These are phyloP conservation scores for Papilio protenor DNA, from an alignment of 2,888 invertebrate genomes.

Conservation along the genomic window DNA sequence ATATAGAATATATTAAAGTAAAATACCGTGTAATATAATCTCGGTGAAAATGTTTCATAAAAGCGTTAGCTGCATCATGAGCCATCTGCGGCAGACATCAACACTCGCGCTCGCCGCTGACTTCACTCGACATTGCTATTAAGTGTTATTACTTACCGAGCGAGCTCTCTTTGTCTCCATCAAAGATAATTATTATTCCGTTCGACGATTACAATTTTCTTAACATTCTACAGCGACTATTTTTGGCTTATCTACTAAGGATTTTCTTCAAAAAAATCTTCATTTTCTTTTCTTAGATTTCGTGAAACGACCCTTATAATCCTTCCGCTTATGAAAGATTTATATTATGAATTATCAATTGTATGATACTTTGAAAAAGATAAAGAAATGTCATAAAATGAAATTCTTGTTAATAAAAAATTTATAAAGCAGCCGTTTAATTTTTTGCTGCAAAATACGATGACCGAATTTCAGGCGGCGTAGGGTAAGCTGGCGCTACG, in stretches of 20 bases:
- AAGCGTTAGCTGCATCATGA: constrained; percentile 1
- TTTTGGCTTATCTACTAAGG: background rate
- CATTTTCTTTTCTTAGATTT: background rate
- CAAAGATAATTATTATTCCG: background rate
- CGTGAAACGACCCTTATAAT: background rate
- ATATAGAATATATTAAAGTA: background rate
- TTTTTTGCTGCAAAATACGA: background rate
- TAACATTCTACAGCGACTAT: background rate
- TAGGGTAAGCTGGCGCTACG: background rate
- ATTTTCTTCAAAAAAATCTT: background rate
- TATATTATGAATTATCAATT: background rate
- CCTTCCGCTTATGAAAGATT: background rate
- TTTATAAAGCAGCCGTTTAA: background rate
- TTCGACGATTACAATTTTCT: background rate
- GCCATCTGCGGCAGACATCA: constrained; percentile 5
- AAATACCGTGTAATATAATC: background rate
- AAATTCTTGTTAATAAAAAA: background rate
- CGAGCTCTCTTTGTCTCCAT: constrained; percentile 2
- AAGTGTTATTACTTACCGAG: background rate
- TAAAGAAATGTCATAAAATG: background rate
- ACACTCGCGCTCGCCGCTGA: background rate
- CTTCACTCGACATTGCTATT: background rate
- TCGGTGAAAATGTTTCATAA: constrained; percentile 15
- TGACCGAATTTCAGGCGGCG: background rate
- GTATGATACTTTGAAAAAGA: background rate